Percentiles rank a stretch among this genome's conserved stretches.
phyloP scores from a whole-genome alignment of 2,113 vertebrate species.

The Proteles cristata region DNA sequence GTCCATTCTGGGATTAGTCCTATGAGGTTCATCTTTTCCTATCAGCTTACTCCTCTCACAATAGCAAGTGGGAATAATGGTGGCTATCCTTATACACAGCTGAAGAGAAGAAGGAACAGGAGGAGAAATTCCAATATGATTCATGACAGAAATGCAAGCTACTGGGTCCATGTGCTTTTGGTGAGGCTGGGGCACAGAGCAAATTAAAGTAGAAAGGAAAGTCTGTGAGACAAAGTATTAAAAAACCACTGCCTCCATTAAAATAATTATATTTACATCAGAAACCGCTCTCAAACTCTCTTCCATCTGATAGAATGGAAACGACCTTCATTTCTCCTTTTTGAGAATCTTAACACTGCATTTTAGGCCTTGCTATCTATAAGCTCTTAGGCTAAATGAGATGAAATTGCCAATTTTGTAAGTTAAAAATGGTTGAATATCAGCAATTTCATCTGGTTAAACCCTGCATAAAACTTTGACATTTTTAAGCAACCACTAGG shows the following conservation, averaged over 20 bases:
- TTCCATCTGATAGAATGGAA: background rate
- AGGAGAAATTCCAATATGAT: background rate
- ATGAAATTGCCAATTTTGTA: conserved; percentile 23
- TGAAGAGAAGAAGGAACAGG: background rate
- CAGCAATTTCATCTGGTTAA: conserved; percentile 19
- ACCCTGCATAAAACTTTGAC: background rate
- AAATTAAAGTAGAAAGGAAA: conserved; percentile 19
- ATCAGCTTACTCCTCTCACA: background rate
- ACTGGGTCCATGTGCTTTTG: rapidly evolving
- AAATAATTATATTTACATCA: background rate
- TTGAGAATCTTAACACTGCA: background rate
- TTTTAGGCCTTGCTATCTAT: background rate
- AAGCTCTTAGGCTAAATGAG: background rate
- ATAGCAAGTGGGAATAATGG: background rate
- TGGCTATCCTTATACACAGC: background rate
- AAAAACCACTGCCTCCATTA: background rate
- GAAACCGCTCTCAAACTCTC: background rate
- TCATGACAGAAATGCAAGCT: background rate
- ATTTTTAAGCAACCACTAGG: background rate
- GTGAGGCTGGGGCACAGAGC: background rate
- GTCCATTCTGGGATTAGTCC: background rate
- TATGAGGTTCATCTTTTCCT: background rate
- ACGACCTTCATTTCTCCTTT: background rate
- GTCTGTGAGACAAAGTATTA: background rate
- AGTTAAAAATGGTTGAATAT: conserved; percentile 34